These are phyloP conservation scores for Diadophis punctatus DNA, from an alignment of 2,113 vertebrate genomes.

Conservation along the genomic window DNA sequence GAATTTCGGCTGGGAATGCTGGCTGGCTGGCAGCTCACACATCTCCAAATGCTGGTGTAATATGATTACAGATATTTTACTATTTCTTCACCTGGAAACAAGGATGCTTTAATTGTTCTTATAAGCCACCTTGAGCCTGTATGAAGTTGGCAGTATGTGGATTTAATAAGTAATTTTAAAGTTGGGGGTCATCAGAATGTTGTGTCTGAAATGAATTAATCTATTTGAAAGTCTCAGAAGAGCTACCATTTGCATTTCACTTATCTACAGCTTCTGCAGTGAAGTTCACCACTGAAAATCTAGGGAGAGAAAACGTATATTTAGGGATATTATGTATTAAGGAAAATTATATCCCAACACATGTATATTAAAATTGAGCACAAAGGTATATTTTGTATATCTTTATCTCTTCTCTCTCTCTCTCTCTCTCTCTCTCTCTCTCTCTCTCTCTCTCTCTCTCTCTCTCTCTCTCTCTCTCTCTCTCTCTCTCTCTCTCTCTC, in stretches of 20 bases:
- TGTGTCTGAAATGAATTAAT: not conserved
- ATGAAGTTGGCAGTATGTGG: no score
- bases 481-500: no score
- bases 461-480: no score
- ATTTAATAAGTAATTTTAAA: not conserved
- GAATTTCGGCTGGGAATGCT: not conserved
- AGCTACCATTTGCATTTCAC: not conserved
- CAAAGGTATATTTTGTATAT: not conserved
- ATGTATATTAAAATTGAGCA: not conserved
- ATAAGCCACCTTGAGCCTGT: not conserved
- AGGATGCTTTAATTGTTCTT: not conserved
- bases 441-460: no score
- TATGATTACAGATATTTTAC: not conserved
- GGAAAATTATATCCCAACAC: not conserved
- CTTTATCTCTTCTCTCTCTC: not conserved
- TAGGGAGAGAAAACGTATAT: not conserved
- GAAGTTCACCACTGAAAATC: not conserved
- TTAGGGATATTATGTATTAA: not conserved
- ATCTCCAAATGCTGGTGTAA: not conserved
- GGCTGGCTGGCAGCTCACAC: not conserved
- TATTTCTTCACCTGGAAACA: not conserved
- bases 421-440: no score
- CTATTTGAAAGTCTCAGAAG: not conserved
- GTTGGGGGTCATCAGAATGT: not conserved
- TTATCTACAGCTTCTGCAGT: not conserved